phyloP scores from a whole-genome alignment of 2,888 invertebrate species.

The Globia sparganii region DNA sequence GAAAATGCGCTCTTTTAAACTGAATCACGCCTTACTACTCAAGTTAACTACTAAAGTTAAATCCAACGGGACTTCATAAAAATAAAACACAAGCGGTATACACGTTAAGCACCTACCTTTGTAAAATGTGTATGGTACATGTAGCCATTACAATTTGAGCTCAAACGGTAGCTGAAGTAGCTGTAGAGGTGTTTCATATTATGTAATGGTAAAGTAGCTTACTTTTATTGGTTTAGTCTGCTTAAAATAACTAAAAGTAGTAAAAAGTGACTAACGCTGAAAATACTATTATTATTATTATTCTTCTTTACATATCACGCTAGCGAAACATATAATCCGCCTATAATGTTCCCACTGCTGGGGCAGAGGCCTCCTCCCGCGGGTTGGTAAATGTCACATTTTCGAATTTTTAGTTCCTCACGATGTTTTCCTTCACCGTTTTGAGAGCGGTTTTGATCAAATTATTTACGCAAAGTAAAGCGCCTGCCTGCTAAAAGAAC shows the following conservation, averaged over 20 bases:
- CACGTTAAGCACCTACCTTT: conserved; percentile 21
- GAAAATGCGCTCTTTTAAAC: conserved; percentile 7
- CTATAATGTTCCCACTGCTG: neutral
- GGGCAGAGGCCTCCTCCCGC: neutral
- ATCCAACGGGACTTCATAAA: conserved; percentile 44
- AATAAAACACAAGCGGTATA: conserved; percentile 39
- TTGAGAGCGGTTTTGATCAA: neutral
- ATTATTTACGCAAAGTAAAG: neutral
- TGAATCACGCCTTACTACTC: neutral
- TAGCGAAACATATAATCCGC: neutral
- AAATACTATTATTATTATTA: neutral
- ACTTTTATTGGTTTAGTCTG: neutral
- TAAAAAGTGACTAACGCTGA: neutral
- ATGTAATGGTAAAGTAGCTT: neutral
- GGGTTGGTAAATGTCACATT: neutral
- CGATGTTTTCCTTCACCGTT: neutral
- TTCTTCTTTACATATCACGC: neutral
- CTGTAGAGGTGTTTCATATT: conserved; percentile 7
- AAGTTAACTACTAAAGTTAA: conserved; percentile 33
- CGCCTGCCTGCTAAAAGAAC: neutral
- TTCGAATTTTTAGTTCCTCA: neutral
- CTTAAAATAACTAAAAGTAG: neutral
- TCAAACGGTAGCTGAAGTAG: neutral
- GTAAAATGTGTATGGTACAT: conserved; percentile 16
- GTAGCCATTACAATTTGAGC: conserved; percentile 28